Conservation (phyloP, 2,888 invertebrate genomes). For the Heliconius ismenius region DNA sequence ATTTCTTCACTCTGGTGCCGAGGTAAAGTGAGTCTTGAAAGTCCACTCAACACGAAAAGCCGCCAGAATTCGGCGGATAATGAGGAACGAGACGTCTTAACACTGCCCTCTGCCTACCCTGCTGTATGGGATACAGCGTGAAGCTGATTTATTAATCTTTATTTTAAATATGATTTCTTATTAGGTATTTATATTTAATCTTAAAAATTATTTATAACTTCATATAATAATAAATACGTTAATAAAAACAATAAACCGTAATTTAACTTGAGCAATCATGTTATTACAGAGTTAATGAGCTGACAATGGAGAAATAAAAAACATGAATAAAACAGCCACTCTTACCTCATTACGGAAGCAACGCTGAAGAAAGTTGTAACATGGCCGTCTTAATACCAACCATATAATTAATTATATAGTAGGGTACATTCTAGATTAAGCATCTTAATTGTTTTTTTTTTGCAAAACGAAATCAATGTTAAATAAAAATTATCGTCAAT, state of each 20-base stretch:
- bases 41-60: no score
- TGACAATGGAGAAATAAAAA: constrained; percentile 55
- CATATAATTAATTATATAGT: background rate
- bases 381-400: constrained; percentile 50
- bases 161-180: background rate
- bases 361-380: constrained; percentile 49
- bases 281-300: constrained; percentile 54
- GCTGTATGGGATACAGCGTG: no score
- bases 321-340: constrained; percentile 50
- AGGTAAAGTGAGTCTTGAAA: no score
- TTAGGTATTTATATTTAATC: background rate
- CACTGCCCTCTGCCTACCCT: no score
- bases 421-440: background rate
- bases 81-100: no score
- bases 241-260: constrained; percentile 2
- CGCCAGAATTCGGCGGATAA: no score
- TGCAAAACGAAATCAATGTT: background rate
- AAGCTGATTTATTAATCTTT: no score
- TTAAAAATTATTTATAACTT: background rate
- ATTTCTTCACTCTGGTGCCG: no score
- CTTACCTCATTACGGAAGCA: constrained; percentile 59
- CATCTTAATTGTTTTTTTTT: background rate
- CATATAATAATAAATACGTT: background rate
- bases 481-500: background rate
- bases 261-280: constrained; percentile 23